These are phyloP conservation scores for Temnothorax longispinosus DNA, from an alignment of 1,140 invertebrate species.

Conservation along the genomic window DNA sequence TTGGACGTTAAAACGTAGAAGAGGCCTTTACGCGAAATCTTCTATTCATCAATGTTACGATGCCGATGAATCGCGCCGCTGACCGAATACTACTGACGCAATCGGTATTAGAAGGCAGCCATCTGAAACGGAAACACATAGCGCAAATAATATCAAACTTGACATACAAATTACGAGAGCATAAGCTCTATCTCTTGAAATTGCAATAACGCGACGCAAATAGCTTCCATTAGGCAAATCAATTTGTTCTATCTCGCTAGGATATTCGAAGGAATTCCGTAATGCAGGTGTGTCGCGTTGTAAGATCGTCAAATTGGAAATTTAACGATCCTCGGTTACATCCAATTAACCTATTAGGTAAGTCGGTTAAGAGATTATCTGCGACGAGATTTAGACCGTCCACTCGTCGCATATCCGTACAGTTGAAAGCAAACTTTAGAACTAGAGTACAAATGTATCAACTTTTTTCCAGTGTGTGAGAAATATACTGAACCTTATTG, in stretches of 20 bases:
- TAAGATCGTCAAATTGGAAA: not conserved
- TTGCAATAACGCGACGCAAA: too few relatives aligned
- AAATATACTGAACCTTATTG: not conserved
- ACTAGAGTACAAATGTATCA: not conserved
- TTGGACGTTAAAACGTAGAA: constrained; percentile 13
- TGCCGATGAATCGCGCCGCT: not conserved
- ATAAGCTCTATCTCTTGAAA: not conserved
- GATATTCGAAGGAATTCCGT: not conserved
- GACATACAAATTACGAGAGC: not conserved
- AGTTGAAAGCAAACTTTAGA: not conserved
- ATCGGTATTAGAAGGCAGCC: constrained; percentile 49
- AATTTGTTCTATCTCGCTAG: not conserved
- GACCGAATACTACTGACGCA: not conserved
- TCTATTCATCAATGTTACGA: constrained; percentile 37
- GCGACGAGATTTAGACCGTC: not conserved
- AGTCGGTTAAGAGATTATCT: not conserved
- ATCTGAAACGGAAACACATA: constrained; percentile 51
- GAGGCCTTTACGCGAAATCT: constrained; percentile 17
- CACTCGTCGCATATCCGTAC: not conserved
- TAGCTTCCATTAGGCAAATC: not conserved
- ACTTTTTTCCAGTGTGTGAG: not conserved
- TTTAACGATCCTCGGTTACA: not conserved
- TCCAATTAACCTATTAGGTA: not conserved
- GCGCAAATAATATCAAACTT: not conserved
- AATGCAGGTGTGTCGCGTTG: not conserved